phyloP scores from a whole-genome alignment of 2,888 invertebrate species.

The Lepidocyrtinus sp. region DNA sequence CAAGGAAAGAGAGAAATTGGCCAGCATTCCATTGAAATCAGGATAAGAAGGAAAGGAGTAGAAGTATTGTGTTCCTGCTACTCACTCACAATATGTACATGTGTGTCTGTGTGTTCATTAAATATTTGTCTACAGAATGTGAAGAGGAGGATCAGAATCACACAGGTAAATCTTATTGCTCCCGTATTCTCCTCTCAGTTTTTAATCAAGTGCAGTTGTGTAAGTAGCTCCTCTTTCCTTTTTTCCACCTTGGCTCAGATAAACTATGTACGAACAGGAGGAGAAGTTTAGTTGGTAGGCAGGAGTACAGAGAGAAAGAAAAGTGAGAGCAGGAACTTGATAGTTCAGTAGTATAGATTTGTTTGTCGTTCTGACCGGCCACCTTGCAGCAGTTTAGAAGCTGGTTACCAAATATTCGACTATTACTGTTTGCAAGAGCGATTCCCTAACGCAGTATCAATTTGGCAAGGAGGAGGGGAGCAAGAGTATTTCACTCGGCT shows the following conservation, averaged over 20 bases:
- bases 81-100: no score
- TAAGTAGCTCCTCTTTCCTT: constrained; percentile 26
- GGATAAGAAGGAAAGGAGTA: constrained; percentile 31
- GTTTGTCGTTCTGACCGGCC: constrained; percentile 43
- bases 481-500: no score
- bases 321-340: background rate
- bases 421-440: no score
- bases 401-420: no score
- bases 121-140: constrained; percentile 55
- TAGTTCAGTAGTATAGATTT: constrained; percentile 46
- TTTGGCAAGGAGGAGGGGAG: no score
- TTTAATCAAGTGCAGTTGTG: constrained; percentile 49
- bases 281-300: no score
- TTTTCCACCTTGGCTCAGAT: constrained; percentile 12
- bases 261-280: background rate
- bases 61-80: no score
- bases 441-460: no score
- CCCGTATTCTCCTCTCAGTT: constrained; percentile 32
- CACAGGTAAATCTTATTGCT: constrained; percentile 48
- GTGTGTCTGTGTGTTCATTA: constrained; percentile 48
- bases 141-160: constrained; percentile 24
- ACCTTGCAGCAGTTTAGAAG: no score
- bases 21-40: constrained; percentile 59
- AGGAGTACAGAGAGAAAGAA: no score
- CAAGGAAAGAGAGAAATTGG: constrained; percentile 45